phyloP scores from a whole-genome alignment of 2,113 vertebrate genomes.

The Strigops habroptila region DNA sequence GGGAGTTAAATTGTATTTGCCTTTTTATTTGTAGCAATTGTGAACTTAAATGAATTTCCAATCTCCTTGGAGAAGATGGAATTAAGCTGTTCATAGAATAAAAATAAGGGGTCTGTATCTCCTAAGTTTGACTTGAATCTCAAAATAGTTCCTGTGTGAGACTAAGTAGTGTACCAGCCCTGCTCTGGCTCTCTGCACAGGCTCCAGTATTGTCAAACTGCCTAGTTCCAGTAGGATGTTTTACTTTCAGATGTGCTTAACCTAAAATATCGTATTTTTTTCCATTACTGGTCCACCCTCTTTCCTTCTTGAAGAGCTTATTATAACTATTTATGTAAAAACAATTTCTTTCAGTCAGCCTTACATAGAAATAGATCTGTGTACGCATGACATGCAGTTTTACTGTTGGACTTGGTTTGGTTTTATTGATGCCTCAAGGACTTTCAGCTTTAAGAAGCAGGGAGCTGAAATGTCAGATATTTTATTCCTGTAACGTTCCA shows the following conservation, averaged over 20 bases:
- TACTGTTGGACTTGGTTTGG: neutral
- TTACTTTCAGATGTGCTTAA: conserved; percentile 22
- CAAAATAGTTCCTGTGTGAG: neutral
- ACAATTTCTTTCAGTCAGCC: neutral
- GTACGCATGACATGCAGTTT: neutral
- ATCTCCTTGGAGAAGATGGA: neutral
- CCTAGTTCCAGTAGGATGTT: neutral
- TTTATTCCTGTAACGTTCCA: conserved; percentile 26
- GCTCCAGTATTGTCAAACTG: conserved; percentile 1
- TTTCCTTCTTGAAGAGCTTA: conserved; percentile 30
- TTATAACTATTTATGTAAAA: conserved; percentile 26
- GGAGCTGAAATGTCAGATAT: conserved; percentile 22
- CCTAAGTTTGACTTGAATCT: neutral
- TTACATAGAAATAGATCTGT: neutral
- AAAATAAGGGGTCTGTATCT: neutral
- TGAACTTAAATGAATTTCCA: neutral
- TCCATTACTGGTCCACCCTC: conserved; percentile 21
- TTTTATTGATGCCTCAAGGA: conserved; percentile 44
- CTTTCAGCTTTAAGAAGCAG: neutral
- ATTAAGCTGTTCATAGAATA: neutral
- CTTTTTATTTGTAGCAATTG: neutral
- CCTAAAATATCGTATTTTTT: conserved; percentile 8
- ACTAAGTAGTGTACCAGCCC: conserved; percentile 8
- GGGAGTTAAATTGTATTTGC: neutral
- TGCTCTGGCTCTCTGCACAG: conserved; percentile 13